A percentile compares a stretch with the other conserved stretches of the same genome.
Evolutionary conservation across 2,797 vertebrate species (phyloP).

Genomic region (Hipposideros larvatus): DNA sequence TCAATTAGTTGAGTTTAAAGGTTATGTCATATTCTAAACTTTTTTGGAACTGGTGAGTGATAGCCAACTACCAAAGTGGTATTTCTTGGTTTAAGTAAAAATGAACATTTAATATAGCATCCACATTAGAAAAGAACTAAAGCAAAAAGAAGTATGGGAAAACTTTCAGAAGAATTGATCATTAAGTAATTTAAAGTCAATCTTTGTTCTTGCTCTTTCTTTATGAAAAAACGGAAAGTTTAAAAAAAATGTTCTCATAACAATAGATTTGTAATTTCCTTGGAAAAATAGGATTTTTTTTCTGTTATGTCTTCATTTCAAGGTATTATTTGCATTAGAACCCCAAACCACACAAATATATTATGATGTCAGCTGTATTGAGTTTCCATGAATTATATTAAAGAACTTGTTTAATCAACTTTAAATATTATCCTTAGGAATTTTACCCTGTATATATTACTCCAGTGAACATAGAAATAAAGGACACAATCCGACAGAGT

Average conservation of each 20-base stretch:
- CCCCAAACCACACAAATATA: constrained; percentile 5
- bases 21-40: not conserved
- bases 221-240: constrained; percentile 50
- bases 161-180: constrained; percentile 61
- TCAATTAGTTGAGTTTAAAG: not conserved
- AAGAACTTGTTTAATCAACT: constrained; percentile 68
- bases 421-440: constrained; percentile 67
- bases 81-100: constrained; percentile 55
- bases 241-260: not conserved
- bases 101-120: constrained; percentile 60
- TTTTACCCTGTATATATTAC: constrained; percentile 21
- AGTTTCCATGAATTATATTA: constrained; percentile 63
- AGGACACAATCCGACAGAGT: constrained; percentile 14
- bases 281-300: not conserved
- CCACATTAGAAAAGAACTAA: constrained; percentile 43
- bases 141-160: constrained; percentile 59
- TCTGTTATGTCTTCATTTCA: constrained; percentile 26
- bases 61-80: not conserved
- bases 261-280: constrained; percentile 49
- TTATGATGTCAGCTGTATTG: constrained; percentile 63
- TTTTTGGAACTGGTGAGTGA: not conserved
- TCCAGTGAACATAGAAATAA: constrained; percentile 65
- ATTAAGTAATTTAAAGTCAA: constrained; percentile 63
- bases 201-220: constrained; percentile 47
- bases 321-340: constrained; percentile 54